Conservation (phyloP, 2,797 vertebrate species). For the Bryconaethiops microstoma region DNA sequence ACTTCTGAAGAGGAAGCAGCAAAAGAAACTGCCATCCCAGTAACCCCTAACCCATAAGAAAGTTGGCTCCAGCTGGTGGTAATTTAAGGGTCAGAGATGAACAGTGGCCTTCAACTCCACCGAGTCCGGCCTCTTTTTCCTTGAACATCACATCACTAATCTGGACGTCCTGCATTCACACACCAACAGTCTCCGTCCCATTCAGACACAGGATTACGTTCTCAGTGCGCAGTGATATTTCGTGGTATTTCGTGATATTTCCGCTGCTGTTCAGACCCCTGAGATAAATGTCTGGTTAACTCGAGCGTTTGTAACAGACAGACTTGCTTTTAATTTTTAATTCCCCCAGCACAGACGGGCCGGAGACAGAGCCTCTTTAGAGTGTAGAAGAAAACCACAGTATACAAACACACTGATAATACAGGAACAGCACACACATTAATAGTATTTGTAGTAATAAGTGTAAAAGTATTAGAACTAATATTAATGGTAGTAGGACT, state of each 20-base stretch:
- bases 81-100: background rate
- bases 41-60: background rate
- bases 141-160: background rate
- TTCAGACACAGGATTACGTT: background rate
- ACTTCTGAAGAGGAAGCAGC: background rate
- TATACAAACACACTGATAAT: too few species aligned
- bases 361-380: too few species aligned
- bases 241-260: constrained; percentile 5
- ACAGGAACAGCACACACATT: too few species aligned
- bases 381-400: too few species aligned
- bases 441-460: background rate
- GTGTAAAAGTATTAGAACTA: too few species aligned
- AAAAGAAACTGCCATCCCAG: background rate
- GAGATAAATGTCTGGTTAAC: constrained; percentile 21
- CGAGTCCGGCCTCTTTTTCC: background rate
- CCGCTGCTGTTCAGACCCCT: background rate
- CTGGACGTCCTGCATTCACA: background rate
- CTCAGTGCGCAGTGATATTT: constrained; percentile 18
- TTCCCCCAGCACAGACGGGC: background rate
- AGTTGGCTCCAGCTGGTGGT: too few species aligned
- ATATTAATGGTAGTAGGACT: too few species aligned
- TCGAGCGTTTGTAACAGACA: background rate
- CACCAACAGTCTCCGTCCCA: background rate
- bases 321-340: background rate
- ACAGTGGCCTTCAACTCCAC: background rate